Conservation (phyloP, 2,888 invertebrate species). For the Trichogramma evanescens region DNA sequence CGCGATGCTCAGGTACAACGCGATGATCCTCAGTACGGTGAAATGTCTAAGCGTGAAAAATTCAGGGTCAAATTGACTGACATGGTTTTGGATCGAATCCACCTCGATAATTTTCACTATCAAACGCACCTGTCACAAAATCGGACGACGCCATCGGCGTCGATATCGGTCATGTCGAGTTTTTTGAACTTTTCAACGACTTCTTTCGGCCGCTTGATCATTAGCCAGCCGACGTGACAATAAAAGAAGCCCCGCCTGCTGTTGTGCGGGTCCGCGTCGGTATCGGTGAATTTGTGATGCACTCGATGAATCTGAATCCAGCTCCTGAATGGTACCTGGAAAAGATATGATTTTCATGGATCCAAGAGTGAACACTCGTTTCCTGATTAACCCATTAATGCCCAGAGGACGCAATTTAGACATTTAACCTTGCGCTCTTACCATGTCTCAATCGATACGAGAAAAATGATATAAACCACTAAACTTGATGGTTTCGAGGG, state of each 20-base stretch:
- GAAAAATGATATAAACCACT: too few relatives aligned
- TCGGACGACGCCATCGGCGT: constrained; percentile 64
- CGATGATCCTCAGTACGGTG: too few relatives aligned
- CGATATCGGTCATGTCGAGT: constrained; percentile 71
- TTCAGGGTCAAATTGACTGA: too few relatives aligned
- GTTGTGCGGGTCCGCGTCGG: constrained; percentile 75
- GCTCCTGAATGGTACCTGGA: constrained; percentile 9
- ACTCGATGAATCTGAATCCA: constrained; percentile 78
- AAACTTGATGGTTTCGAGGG: too few relatives aligned
- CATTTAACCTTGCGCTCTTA: too few relatives aligned
- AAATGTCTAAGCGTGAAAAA: too few relatives aligned
- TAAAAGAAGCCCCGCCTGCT: constrained; percentile 79
- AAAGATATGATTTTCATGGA: too few relatives aligned
- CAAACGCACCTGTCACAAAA: constrained; percentile 63
- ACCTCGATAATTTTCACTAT: not conserved
- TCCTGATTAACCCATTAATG: too few relatives aligned
- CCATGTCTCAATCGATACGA: too few relatives aligned
- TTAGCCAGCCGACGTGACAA: constrained; percentile 80
- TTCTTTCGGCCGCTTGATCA: constrained; percentile 71
- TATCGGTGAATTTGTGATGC: constrained; percentile 72
- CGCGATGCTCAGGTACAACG: constrained; percentile 31
- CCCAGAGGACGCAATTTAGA: too few relatives aligned
- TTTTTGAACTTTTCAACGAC: constrained; percentile 60
- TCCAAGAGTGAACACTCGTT: too few relatives aligned
- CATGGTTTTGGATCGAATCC: too few relatives aligned